Evolutionary conservation across 1,140 invertebrate species (phyloP), one percentile per base, ranked within the genome.

Genomic region (Hormaphis cornu): DNA sequence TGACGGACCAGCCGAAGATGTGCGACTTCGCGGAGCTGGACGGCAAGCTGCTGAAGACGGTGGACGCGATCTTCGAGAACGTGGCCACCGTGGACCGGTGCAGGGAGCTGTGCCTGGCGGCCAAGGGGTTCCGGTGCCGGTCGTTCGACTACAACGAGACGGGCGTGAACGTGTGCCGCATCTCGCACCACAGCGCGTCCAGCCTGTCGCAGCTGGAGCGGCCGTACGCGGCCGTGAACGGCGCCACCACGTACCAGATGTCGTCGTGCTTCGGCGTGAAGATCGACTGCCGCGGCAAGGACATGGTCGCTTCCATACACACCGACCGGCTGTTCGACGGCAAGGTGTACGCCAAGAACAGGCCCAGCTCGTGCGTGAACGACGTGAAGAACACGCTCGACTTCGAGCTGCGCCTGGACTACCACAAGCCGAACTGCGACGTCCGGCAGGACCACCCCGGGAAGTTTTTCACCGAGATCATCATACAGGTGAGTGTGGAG

Each of bases 301-400:
- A 82, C 63, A 80, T 83, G 81, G 73, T 81, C 2, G 82, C 81
- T 22, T 76, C 73, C 28, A 76, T 83, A 30, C 76, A 77, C 69
- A 82, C 82, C 9, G 82, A 80, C 70, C 81, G 80, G 70, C 74
- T 82, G 44, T 83, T 83, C 76, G 80, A 79, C 71, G 82, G 82
- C 8, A 82, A 82, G 71, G 76, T 83, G 28, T 83, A 83, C 74
- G 78, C 81, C 48, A 81, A 82, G 71, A 75, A 75, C 4, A 77
- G 79, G 22, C 82, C 82, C 20, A 81, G 80, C 66, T 79, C 79
- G 1, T 83, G 82, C 71, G 79, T 82, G 7, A 74, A 76, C 4
- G 81, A 83, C 72, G 78, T 81, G 12, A 72, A 73, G 22, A 76
- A 77, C 58, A 72, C 72, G 28, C 74, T 81, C 22, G 77, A 77